These are phyloP conservation scores for Luperina nickerlii DNA, from an alignment of 2,888 invertebrate genomes.

Conservation along the genomic window DNA sequence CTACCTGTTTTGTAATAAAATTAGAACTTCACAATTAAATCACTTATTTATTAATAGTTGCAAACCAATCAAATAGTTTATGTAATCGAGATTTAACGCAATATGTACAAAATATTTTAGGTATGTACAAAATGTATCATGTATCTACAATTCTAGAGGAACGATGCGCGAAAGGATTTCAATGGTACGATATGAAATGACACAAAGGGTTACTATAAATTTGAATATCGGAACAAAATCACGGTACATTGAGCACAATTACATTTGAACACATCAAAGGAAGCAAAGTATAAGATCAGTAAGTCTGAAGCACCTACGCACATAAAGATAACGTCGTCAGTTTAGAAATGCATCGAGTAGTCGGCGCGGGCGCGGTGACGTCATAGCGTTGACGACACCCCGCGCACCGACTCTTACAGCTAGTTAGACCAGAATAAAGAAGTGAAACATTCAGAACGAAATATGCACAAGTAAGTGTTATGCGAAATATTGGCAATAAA, in stretches of 20 bases:
- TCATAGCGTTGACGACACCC: slow-evolving; percentile 59
- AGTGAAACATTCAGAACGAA: slow-evolving; percentile 80
- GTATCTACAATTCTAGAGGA: slow-evolving; percentile 55
- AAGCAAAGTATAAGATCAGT: slow-evolving; percentile 80
- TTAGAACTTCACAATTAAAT: slow-evolving; percentile 46
- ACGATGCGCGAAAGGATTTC: slow-evolving; percentile 47
- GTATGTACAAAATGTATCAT: slow-evolving; percentile 58
- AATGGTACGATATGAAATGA: slow-evolving; percentile 57
- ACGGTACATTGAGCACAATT: slow-evolving; percentile 85
- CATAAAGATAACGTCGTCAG: slow-evolving; percentile 64
- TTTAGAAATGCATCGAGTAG: slow-evolving; percentile 70
- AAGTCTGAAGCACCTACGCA: slow-evolving; percentile 75
- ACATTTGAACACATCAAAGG: slow-evolving; percentile 87
- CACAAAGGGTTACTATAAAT: slow-evolving; percentile 59
- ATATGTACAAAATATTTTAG: slow-evolving; percentile 56
- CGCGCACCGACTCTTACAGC: slow-evolving; percentile 73
- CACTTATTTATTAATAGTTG: slow-evolving; percentile 57
- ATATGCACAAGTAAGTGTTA: slow-evolving; percentile 80
- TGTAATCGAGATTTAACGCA: slow-evolving; percentile 67
- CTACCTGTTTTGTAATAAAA: slow-evolving; percentile 52
- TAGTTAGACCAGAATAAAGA: slow-evolving; percentile 81
- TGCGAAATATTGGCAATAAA: slow-evolving; percentile 88
- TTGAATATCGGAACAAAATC: slow-evolving; percentile 72
- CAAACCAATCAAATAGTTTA: slow-evolving; percentile 62
- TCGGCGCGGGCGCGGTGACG: slow-evolving; percentile 42